Evolutionary conservation across 2,113 vertebrate species (phyloP).

Genomic region (Phainopepla nitens): DNA sequence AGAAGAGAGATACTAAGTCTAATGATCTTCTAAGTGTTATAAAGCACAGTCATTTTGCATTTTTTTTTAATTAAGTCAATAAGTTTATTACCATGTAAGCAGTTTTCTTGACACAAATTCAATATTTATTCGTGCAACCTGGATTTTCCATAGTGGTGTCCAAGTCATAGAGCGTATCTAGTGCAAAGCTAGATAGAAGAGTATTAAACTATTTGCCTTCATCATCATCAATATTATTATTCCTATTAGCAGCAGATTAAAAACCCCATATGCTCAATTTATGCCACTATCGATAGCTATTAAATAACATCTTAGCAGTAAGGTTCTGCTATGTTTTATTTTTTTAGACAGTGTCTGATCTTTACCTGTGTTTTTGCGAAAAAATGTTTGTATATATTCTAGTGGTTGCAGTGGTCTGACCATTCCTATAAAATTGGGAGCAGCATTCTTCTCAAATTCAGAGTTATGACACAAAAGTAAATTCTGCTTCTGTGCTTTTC

Average conservation of each 20-base stretch:
- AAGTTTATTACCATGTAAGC: constrained; percentile 30
- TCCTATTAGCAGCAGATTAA: background rate
- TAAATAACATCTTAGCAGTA: background rate
- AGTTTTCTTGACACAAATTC: constrained; percentile 62
- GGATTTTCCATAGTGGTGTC: background rate
- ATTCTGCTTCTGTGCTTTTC: background rate
- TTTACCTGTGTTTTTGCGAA: background rate
- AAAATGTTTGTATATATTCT: background rate
- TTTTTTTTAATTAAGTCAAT: constrained; percentile 65
- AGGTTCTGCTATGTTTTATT: background rate
- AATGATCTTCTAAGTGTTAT: constrained; percentile 31
- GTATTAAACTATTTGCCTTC: background rate
- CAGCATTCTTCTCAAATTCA: background rate
- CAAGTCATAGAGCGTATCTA: background rate
- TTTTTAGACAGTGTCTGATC: background rate
- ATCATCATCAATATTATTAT: background rate
- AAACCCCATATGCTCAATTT: background rate
- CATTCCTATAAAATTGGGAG: background rate
- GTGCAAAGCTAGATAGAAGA: background rate
- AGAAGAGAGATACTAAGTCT: background rate
- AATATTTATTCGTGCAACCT: constrained; percentile 41
- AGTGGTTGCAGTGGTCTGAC: background rate
- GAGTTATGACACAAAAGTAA: background rate
- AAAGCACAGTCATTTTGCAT: constrained; percentile 54
- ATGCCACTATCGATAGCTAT: background rate